Base-by-base conservation (phyloP, 2,797 vertebrate genomes). In the Microctenopoma stevenorrisi region DNA sequence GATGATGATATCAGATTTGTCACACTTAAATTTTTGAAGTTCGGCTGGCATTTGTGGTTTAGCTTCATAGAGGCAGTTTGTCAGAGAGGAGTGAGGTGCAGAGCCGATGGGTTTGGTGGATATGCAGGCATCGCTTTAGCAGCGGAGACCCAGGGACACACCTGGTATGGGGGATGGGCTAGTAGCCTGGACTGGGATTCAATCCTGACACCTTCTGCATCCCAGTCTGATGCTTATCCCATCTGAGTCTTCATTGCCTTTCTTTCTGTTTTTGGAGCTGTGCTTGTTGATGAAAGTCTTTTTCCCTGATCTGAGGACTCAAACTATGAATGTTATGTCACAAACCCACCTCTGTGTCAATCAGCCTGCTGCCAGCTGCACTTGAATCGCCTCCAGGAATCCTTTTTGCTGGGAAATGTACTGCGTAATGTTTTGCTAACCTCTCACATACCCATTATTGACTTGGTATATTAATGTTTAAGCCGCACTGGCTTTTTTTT, bases 391-490 rank as follows among this genome's bases (percentile, higher is more conserved):
- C 38, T 81, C 76, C 77, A 85, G 58, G 63, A 77, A 64, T 2
- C 25, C 25, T 69, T 58, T 82, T 74, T 69, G 22, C 66, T 48
- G 55, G 66, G 46, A 83, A 72, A 74, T 58, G 33, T 7, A 46
- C 65, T 53, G 47, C 16, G 2, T 62, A 54, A 69, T 72, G 47
- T 79, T 78, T 66, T 60, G 38, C 44, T 69, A 67, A 65, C 52
- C 10, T 78, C 50, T 80, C 67, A 51, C 64, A 56, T 15, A 25
- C 60, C 53, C 63, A 68, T 77, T 81, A 75, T 74, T 68, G 76
- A 55, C 81, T 50, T 61, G 22, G 28, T 44, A 54, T 76, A 67
- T 83, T 69, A 62, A 78, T 78, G 68, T 68, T 74, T 79, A 85
- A 89, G 64, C 78, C 48, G 16, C 28, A 4, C 51, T 73, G 76